Evolutionary conservation across 2,888 invertebrate species (phyloP), one percentile per base, ranked within the genome.

Genomic region (Microctonus aethiopoides): DNA sequence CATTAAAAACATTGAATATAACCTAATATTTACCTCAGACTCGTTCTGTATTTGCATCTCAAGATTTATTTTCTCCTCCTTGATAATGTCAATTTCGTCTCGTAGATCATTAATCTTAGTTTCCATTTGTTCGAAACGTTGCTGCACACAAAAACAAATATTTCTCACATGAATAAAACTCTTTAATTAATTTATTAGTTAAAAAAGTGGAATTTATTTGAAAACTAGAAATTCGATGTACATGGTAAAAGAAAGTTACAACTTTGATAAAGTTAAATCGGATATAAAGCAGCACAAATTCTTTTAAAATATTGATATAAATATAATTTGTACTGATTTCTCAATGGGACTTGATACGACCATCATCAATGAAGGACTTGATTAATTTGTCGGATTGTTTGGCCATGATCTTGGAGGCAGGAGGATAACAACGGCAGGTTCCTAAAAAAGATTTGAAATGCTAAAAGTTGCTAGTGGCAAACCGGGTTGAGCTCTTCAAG

Each of bases 121-220:
- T 81, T 86, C 86, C 85, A 86, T 84, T 76, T 85, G 84, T 77
- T 85, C 86, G 72, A 86, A 85, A 71, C 84, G 84, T 82, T 81
- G 85, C 86, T 86, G 81, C 78, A 79, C 79, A 80, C 79, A 81
- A 74, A 82, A 73, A 84, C 73, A 75, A 72, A 66, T 74, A 72
- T 77, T 75, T 78, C 74, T 61, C 75, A 68, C 75, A 68, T 79
- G 70, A 83, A 82, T 79, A n/a, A n/a, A 79, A 83, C 77, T 76
- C 80, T 71, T 67, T 75, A 46, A 67, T 41, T 29, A 29, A 39
- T 70, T 71, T 67, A 56, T 70, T 71, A 83, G 82, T 83, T 71
- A 16, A 20, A 4, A 46, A 46, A 46, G 6, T 16, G 20, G 4
- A 46, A 46, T 20, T 16, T 20, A 20, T 46, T 29, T 7, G 7